Evolutionary conservation across 2,797 vertebrate species (phyloP).

Genomic region (Phoebastria nigripes): DNA sequence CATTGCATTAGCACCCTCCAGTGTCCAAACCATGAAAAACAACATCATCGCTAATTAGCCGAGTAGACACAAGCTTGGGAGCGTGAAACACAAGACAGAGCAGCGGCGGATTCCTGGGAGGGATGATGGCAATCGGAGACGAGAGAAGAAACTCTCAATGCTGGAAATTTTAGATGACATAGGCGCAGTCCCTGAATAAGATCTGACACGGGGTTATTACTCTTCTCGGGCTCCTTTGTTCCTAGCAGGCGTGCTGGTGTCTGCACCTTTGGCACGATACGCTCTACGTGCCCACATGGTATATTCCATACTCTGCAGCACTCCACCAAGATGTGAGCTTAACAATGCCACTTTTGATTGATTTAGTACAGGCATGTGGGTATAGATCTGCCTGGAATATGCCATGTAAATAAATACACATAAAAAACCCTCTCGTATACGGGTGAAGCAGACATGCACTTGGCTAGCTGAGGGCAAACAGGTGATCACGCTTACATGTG

Average conservation of each 20-base stretch:
- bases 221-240: background rate
- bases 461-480: background rate
- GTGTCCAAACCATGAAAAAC: constrained; percentile 59
- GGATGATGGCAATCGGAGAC: background rate
- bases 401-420: background rate
- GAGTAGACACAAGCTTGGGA: background rate
- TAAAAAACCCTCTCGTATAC: fast-evolving
- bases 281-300: fast-evolving
- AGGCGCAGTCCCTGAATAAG: background rate
- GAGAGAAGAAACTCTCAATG: background rate
- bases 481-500: fast-evolving
- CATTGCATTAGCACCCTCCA: constrained; percentile 73
- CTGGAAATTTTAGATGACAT: background rate
- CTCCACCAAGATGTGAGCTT: background rate
- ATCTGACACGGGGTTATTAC: background rate
- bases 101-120: background rate
- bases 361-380: background rate
- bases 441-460: fast-evolving
- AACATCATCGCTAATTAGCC: background rate
- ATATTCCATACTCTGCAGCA: background rate
- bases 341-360: fast-evolving
- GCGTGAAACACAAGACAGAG: background rate
- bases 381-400: background rate
- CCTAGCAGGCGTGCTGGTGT: background rate
- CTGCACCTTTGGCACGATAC: fast-evolving